Evolutionary conservation across 2,888 invertebrate genomes (phyloP), one percentile per base, ranked within the genome.

Genomic region (Leucania comma): DNA sequence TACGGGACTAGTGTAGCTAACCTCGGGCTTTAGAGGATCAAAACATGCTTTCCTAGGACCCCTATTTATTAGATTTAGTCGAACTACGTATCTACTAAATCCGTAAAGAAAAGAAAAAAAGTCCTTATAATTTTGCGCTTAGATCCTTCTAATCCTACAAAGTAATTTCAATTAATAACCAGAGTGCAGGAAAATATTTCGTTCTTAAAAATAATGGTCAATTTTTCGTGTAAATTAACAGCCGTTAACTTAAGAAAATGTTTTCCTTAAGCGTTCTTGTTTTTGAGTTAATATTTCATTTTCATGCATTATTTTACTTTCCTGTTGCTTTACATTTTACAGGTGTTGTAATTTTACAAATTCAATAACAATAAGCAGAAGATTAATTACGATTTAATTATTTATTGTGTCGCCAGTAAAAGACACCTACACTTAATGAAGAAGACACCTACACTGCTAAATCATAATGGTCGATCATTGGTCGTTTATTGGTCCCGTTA

Each of bases 151-250:
- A 66, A 60, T 62, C 53, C 60, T 12, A 14, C 10, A n/a, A 69
- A 68, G 48, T 73, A 64, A 71, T 35, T 65, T 67, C 66, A 62
- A 71, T 78, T 75, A 66, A 79, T 63, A 56, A 51, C 59, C 5
- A 26, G 56, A 75, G 70, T 70, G 59, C 26, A 56, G 24, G 57
- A 54, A 68, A 80, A 78, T 61, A 68, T 78, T 78, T 75, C 35
- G 50, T 61, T 67, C 57, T 61, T 62, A 67, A 71, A 68, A 75
- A 71, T 67, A 71, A 75, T 71, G 59, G 71, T 48, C 51, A 63
- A 70, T 60, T 79, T 75, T 70, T 62, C 58, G 65, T 63, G 78
- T 66, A 79, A 79, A 78, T 74, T 75, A 79, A 69, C 75, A 62
- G 69, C 59, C 53, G 48, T 75, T 75, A 74, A 75, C 65, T 79